Base-by-base conservation (phyloP, 2,888 invertebrate species). In the Ectemnius cavifrons region DNA sequence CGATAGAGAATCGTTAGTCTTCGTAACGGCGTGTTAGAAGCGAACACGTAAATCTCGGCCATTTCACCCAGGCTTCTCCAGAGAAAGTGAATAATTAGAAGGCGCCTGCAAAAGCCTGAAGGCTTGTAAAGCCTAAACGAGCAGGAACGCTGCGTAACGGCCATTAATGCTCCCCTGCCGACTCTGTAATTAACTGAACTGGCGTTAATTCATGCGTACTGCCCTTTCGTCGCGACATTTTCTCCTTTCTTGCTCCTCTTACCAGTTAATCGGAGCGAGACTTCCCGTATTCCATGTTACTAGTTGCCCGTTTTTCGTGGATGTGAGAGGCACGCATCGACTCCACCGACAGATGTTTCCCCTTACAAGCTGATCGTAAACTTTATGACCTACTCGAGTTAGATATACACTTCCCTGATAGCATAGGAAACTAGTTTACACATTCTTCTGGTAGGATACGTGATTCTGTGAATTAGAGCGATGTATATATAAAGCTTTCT, bases 61-160 rank as follows among this genome's bases (percentile, higher is more conserved):
- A 73, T 75, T 78, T 70, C 63, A 71, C 69, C 57, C 75, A 68
- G 66, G 73, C 60, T 75, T 75, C 71, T 49, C 56, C 65, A 81
- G 86, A 80, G 85, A 85, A 85, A 85, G 86, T 86, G 86, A 85
- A 85, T 85, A 85, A 86, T 85, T 84, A 85, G 83, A 81, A 81
- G 83, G 71, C 78, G 80, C 72, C 80, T 80, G 37, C 69, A 65
- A 79, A 79, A 72, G 72, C 67, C 78, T 73, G 66, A 75, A 80
- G 78, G 73, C 71, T 70, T 80, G 74, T 71, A 74, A 76, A 72
- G 64, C 57, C 37, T 74, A 59, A 68, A 58, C 75, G 75, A 65
- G 58, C 71, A 65, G 60, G 49, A 71, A 57, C 16, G 73, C 72
- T 73, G 76, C 80, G 75, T 82, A 82, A 78, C 71, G 60, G 67